Evolutionary conservation across 2,888 invertebrate genomes (phyloP).

Genomic region (Chalcis sispes): DNA sequence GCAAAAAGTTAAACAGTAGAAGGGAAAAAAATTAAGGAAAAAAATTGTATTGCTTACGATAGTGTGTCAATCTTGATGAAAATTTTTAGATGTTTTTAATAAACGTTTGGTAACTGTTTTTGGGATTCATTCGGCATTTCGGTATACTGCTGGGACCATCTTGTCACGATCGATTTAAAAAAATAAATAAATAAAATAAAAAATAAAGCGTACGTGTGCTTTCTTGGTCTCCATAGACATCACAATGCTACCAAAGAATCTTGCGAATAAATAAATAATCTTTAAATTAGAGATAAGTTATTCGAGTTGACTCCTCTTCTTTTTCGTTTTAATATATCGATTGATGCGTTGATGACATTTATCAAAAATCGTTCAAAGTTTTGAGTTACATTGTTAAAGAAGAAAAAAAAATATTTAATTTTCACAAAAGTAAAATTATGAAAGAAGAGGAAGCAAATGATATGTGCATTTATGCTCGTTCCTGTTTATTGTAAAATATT

Average conservation of each 20-base stretch:
- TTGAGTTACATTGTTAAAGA: slow-evolving; percentile 13
- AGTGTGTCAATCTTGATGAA: slow-evolving; percentile 45
- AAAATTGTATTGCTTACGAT: slow-evolving; percentile 51
- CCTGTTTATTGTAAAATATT: slow-evolving; percentile 57
- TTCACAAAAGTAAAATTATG: slow-evolving; percentile 13
- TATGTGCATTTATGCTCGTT: slow-evolving; percentile 58
- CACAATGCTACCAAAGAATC: slow-evolving; percentile 75
- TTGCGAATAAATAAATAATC: slow-evolving; percentile 55
- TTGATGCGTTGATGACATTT: no score
- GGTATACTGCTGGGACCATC: slow-evolving; percentile 68
- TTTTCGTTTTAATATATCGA: slow-evolving; percentile 28
- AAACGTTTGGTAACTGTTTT: slow-evolving; percentile 56
- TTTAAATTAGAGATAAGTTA: slow-evolving; percentile 54
- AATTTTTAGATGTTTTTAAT: slow-evolving; percentile 50
- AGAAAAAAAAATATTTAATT: slow-evolving; percentile 21
- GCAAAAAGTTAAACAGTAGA: slow-evolving; percentile 40
- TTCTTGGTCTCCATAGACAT: slow-evolving; percentile 71
- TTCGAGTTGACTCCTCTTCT: slow-evolving; percentile 51
- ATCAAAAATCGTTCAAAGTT: no score
- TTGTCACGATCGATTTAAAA: slow-evolving; percentile 71
- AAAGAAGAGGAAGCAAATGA: slow-evolving; percentile 50
- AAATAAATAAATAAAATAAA: no score
- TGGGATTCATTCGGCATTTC: slow-evolving; percentile 59
- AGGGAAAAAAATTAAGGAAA: slow-evolving; percentile 43
- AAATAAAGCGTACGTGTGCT: slow-evolving; percentile 63